Evolutionary conservation across 2,797 vertebrate species (phyloP).

Genomic region (Phoebastria nigripes): DNA sequence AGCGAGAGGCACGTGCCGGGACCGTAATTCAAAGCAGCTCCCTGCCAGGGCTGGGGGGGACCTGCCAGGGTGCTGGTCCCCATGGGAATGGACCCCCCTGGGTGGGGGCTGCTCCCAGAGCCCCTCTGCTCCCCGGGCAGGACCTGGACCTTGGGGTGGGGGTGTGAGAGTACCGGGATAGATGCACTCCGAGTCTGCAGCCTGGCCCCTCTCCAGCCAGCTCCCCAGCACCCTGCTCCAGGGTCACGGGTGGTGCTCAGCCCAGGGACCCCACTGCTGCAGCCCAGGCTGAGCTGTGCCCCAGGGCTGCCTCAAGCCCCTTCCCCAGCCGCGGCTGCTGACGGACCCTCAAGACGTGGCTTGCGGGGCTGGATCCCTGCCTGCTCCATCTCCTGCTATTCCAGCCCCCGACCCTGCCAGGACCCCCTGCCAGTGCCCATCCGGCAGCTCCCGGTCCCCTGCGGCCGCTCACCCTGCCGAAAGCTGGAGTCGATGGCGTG

Average conservation of each 20-base stretch:
- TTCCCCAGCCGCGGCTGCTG: background rate
- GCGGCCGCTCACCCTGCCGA: slow-evolving; percentile 81
- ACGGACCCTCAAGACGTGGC: background rate
- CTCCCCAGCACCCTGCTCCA: background rate
- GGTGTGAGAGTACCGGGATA: background rate
- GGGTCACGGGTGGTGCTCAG: background rate
- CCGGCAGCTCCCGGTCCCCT: background rate
- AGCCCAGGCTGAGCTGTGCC: background rate
- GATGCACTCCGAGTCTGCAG: background rate
- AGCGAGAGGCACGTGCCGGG: background rate
- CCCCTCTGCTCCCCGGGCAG: background rate
- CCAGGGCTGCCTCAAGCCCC: background rate
- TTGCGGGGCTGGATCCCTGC: background rate
- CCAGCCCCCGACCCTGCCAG: too few relatives aligned
- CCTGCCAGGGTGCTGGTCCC: rapidly evolving
- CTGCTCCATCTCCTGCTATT: background rate
- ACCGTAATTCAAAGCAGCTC: background rate
- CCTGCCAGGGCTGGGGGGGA: background rate
- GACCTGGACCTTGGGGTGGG: background rate
- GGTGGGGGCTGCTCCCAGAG: background rate
- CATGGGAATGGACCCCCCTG: background rate
- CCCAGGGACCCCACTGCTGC: background rate
- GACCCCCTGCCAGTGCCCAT: background rate
- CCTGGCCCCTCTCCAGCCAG: background rate
- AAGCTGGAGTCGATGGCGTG: slow-evolving; percentile 86